Evolutionary conservation across 1,140 invertebrate genomes (phyloP).

Genomic region (Telenomus remus): DNA sequence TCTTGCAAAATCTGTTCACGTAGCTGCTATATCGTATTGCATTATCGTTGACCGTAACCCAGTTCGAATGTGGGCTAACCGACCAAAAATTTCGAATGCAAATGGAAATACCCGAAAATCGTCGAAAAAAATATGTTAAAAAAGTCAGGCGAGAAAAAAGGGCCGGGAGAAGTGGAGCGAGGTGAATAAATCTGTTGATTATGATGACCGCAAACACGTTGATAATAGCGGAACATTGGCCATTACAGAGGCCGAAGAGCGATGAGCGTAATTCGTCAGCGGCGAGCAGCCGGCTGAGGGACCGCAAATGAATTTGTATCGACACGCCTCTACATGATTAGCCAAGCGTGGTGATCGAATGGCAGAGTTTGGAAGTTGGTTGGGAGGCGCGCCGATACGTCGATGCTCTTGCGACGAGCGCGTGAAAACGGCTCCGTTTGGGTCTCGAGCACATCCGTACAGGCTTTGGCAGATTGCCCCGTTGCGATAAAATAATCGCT

Average conservation of each 20-base stretch:
- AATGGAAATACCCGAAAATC: too few relatives aligned
- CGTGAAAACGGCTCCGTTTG: constrained; percentile 16
- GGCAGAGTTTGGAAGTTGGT: constrained; percentile 2
- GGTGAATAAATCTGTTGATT: too few relatives aligned
- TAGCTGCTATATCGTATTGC: too few relatives aligned
- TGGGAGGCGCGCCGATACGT: constrained; percentile 23
- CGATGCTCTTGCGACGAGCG: constrained; percentile 56
- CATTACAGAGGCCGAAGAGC: constrained; percentile 1
- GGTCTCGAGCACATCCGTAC: constrained; percentile 28
- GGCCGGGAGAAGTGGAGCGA: too few relatives aligned
- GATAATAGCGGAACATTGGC: neutral
- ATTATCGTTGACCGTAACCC: too few relatives aligned
- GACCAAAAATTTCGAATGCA: too few relatives aligned
- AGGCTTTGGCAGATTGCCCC: constrained; percentile 69
- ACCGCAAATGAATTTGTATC: constrained; percentile 30
- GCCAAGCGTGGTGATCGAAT: constrained; percentile 21
- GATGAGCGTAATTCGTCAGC: constrained; percentile 9
- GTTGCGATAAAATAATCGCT: constrained; percentile 71
- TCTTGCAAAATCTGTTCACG: too few relatives aligned
- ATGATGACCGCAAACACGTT: neutral
- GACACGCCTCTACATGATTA: constrained; percentile 22
- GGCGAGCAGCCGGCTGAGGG: neutral
- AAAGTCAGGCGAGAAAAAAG: too few relatives aligned
- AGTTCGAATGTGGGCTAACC: too few relatives aligned
- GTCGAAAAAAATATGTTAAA: too few relatives aligned